Percentiles rank a stretch among this genome's conserved stretches.
phyloP scores from a whole-genome alignment of 1,140 invertebrate species.

The Wasmannia auropunctata region DNA sequence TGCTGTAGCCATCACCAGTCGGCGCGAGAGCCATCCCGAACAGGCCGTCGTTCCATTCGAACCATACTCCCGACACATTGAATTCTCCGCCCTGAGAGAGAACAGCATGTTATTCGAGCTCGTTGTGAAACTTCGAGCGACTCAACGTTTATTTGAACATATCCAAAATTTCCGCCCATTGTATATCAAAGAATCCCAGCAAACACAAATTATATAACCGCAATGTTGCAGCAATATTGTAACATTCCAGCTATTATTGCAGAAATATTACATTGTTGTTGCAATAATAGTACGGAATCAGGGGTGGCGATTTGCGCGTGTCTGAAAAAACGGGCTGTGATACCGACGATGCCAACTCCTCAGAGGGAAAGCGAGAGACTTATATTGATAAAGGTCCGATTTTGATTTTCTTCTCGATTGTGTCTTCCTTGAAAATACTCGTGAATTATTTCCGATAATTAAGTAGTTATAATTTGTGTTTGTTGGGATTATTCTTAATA shows the following conservation, averaged over 20 bases:
- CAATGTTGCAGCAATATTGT: too few species aligned
- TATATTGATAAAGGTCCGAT: not conserved
- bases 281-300: conserved; percentile 92
- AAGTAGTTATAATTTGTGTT: too few species aligned
- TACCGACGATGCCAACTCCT: not conserved
- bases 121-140: not conserved
- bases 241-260: too few species aligned
- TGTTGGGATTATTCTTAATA: too few species aligned
- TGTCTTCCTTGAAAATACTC: not conserved
- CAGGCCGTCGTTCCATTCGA: conserved; percentile 91
- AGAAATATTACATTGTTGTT: too few species aligned
- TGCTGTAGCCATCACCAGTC: conserved; percentile 88
- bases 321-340: conserved; percentile 85
- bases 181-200: not conserved
- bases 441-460: not conserved
- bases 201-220: too few species aligned
- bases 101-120: not conserved
- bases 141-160: not conserved
- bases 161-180: not conserved
- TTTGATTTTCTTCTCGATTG: not conserved
- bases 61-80: conserved; percentile 89
- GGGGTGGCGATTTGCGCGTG: conserved; percentile 87
- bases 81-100: conserved; percentile 87
- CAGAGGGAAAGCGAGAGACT: not conserved
- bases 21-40: conserved; percentile 90